Percentiles rank a stretch among this genome's conserved stretches.
These are phyloP conservation scores for Odontamblyopus rebecca DNA, from an alignment of 2,797 vertebrate species.

Conservation along the genomic window DNA sequence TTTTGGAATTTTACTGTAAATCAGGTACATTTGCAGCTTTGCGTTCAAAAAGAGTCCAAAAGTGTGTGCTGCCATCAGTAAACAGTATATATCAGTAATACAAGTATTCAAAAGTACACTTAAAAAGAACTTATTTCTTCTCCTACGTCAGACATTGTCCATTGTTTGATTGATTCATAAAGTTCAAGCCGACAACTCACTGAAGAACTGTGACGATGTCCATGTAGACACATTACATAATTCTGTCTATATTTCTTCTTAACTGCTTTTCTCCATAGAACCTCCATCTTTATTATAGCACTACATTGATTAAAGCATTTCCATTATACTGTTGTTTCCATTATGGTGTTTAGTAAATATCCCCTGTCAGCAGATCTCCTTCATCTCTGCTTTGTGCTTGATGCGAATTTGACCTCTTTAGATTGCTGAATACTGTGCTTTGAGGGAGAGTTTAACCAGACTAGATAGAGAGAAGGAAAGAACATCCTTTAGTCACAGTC, in stretches of 20 bases:
- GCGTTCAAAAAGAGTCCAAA: no score
- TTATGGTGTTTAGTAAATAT: background rate
- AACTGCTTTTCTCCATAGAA: background rate
- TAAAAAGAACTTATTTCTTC: no score
- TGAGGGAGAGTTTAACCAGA: constrained; percentile 18
- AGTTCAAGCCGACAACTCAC: background rate
- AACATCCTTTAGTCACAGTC: constrained; percentile 7
- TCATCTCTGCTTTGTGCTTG: background rate
- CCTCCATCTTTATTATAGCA: background rate
- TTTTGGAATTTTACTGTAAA: no score
- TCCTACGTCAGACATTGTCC: background rate
- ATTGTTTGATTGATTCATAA: background rate
- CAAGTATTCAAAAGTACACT: no score
- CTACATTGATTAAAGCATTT: constrained; percentile 11
- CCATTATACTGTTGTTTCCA: constrained; percentile 8
- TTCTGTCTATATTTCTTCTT: background rate
- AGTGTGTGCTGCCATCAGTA: no score
- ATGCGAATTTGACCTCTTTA: constrained; percentile 1
- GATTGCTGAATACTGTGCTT: constrained; percentile 11
- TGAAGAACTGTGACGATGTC: background rate
- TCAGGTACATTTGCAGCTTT: no score
- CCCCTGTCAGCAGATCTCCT: constrained; percentile 6
- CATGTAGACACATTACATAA: background rate
- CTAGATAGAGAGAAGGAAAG: background rate
- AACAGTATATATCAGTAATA: no score